Conservation (phyloP, 2,797 vertebrate genomes). For the Macropodus opercularis region DNA sequence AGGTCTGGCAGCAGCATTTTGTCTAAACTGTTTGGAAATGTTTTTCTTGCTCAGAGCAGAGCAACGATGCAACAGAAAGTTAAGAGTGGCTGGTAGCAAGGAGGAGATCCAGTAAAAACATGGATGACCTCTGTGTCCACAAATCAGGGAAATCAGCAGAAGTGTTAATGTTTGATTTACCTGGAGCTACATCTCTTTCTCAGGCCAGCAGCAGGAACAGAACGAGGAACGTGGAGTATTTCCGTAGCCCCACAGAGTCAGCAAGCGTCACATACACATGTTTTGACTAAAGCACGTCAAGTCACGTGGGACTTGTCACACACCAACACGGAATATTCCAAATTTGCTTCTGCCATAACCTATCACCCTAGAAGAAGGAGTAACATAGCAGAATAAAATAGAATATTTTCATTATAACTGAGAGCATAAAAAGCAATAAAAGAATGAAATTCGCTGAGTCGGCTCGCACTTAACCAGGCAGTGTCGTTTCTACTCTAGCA, state of each 20-base stretch:
- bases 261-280: conserved; percentile 25
- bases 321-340: conserved; percentile 29
- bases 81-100: neutral
- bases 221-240: conserved; percentile 21
- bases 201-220: conserved; percentile 6
- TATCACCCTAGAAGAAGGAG: conserved; percentile 21
- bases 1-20: conserved; percentile 2
- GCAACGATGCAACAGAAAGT: conserved; percentile 1
- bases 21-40: neutral
- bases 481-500: no score
- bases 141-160: conserved; percentile 3
- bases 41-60: neutral
- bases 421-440: no score
- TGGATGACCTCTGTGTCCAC: conserved; percentile 15
- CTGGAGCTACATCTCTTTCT: conserved; percentile 2
- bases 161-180: conserved; percentile 41
- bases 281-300: conserved; percentile 20
- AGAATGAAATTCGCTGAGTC: no score
- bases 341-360: conserved; percentile 13
- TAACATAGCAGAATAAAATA: neutral
- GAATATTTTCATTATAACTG: neutral
- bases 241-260: conserved; percentile 4
- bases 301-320: conserved; percentile 8
- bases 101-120: conserved; percentile 17
- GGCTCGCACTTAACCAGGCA: no score